Base-by-base conservation (phyloP, 2,888 invertebrate genomes). In the Thera britannica region DNA sequence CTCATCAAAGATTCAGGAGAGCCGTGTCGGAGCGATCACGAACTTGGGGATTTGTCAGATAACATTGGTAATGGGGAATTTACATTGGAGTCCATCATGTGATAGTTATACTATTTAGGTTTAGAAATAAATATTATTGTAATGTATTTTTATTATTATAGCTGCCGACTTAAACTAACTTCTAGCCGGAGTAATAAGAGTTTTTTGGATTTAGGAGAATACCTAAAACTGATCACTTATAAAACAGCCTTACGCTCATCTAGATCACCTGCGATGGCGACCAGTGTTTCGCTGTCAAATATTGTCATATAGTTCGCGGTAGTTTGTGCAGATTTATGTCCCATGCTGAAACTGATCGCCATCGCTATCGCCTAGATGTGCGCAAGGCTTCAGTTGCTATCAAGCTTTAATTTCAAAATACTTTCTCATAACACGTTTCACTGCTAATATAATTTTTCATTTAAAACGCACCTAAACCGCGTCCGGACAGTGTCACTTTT, bases 1-100 rank as follows among this genome's bases (percentile, higher is more conserved):
- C 77, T 70, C 78, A 85, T 90, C 72, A 86, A 90, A 84, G 81
- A 90, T 89, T 83, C 81, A 89, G 65, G 61, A 62, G 60, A 70
- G 54, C 68, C 63, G 72, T 76, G 77, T 76, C 73, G 75, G 74
- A 76, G 73, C 70, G 75, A 76, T 77, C 73, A 75, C 76, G 67
- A 75, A 74, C 76, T 78, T 70, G 76, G 77, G 72, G 75, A 70
- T 70, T 72, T 67, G 66, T 58, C 62, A 62, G 65, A 52, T 69
- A 58, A 62, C 74, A 76, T 67, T 73, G 58, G 65, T 51, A 55
- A 58, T 58, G 44, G 8, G 44, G 38, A 58, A 67, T 58, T 48
- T 38, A 62, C 46, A 48, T 58, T 52, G 48, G 52, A 8, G 52
- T 54, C 48, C 23, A 57, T 44, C 23, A 44, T 38, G 44, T 57